phyloP scores from a whole-genome alignment of 2,113 vertebrate genomes.

The Dunckerocampus dactyliophorus region DNA sequence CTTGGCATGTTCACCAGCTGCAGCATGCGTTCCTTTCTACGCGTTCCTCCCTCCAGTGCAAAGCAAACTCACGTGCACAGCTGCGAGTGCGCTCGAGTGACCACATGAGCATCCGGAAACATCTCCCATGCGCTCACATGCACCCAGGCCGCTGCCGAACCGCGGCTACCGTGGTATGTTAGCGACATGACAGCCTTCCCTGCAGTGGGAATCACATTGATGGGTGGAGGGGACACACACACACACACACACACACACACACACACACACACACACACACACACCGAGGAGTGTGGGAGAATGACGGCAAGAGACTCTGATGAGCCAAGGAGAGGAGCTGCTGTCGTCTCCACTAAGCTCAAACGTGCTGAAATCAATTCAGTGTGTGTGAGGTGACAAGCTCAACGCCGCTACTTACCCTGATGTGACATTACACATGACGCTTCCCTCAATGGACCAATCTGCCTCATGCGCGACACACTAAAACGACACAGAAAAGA shows the following conservation, averaged over 20 bases:
- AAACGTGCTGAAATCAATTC: conserved; percentile 6
- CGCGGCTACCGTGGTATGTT: neutral
- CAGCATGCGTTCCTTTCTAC: neutral
- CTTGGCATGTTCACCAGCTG: conserved; percentile 1
- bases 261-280: conserved; percentile 27
- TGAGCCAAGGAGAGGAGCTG: conserved; percentile 7
- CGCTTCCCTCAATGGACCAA: neutral
- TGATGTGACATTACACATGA: neutral
- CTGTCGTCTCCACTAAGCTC: conserved; percentile 10
- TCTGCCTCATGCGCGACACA: neutral
- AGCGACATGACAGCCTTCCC: conserved; percentile 22
- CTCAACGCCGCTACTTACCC: neutral
- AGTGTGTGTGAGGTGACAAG: neutral
- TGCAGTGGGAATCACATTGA: conserved; percentile 29
- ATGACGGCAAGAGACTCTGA: conserved; percentile 18
- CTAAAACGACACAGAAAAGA: no score
- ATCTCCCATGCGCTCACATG: no score
- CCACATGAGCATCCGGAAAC: neutral
- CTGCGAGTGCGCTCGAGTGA: conserved; percentile 1
- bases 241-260: conserved; percentile 24
- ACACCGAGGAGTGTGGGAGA: conserved; percentile 6
- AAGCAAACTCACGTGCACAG: neutral
- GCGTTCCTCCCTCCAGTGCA: neutral
- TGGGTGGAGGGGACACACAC: neutral
- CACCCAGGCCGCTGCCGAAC: no score